Evolutionary conservation across 1,140 invertebrate genomes (phyloP).

Genomic region (Phocides pigmalion): DNA sequence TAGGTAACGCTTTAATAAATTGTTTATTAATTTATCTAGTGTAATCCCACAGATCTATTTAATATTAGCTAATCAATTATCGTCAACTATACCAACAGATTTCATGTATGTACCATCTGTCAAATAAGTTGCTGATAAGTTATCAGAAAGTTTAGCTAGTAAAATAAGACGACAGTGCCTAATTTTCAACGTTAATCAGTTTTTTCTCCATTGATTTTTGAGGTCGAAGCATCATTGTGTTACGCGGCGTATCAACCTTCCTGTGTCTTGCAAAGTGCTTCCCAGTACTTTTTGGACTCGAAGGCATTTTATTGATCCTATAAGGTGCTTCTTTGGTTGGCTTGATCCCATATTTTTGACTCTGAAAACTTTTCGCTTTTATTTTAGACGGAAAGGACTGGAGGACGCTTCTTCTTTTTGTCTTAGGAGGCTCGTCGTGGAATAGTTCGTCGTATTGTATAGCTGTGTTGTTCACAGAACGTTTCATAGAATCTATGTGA

Average conservation of each 20-base stretch:
- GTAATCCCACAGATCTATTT: not conserved
- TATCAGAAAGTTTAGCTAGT: no score
- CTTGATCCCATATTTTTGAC: conserved; percentile 25
- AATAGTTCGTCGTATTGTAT: conserved; percentile 44
- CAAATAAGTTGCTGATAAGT: no score
- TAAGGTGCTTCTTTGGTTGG: conserved; percentile 16
- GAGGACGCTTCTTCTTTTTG: conserved; percentile 38
- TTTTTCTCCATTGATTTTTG: conserved; percentile 47
- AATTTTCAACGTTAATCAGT: conserved; percentile 21
- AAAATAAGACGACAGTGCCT: no score
- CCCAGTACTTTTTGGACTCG: conserved; percentile 22
- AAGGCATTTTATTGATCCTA: conserved; percentile 34
- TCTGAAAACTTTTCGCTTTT: conserved; percentile 29
- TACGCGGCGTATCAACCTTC: conserved; percentile 48
- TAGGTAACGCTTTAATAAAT: no score
- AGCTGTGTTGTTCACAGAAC: conserved; percentile 42
- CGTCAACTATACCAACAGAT: no score
- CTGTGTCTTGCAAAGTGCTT: conserved; percentile 37
- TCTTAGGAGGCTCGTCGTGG: conserved; percentile 31
- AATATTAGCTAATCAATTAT: no score
- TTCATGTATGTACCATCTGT: no score
- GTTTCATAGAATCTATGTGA: conserved; percentile 38
- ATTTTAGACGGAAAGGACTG: conserved; percentile 32
- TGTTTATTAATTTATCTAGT: conserved; percentile 10
- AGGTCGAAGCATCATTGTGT: conserved; percentile 42